A percentile compares a stretch with the other conserved stretches of the same genome.
Evolutionary conservation across 1,140 invertebrate genomes (phyloP).

Genomic region (Delia radicum): DNA sequence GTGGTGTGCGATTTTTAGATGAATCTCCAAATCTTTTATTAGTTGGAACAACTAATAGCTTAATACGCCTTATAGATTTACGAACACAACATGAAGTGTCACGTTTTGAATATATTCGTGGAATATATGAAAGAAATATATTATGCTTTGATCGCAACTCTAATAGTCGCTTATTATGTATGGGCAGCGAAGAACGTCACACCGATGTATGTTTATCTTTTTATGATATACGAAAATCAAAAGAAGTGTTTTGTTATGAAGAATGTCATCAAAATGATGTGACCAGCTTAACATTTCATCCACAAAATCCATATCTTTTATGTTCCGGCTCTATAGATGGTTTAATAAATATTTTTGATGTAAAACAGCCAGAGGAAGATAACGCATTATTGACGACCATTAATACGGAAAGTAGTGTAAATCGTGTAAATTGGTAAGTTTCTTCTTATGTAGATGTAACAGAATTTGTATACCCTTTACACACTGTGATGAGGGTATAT

Average conservation of each 20-base stretch:
- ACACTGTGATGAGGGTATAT: too few relatives aligned
- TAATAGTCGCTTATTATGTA: conserved; percentile 71
- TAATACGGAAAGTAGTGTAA: conserved; percentile 82
- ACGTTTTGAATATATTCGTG: conserved; percentile 48
- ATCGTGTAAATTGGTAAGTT: conserved; percentile 60
- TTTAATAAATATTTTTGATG: conserved; percentile 82
- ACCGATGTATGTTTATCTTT: conserved; percentile 77
- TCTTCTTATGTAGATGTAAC: background rate
- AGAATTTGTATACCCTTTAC: background rate
- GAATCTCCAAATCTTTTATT: conserved; percentile 36
- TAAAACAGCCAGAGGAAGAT: conserved; percentile 73
- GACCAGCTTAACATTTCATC: conserved; percentile 78
- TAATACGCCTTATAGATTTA: conserved; percentile 43
- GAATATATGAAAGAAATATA: conserved; percentile 61
- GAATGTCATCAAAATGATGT: conserved; percentile 84
- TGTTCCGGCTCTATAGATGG: conserved; percentile 81
- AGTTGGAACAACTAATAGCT: conserved; percentile 41
- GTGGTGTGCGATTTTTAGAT: conserved; percentile 44
- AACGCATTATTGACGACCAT: conserved; percentile 76
- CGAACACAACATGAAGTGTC: conserved; percentile 34
- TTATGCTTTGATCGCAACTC: conserved; percentile 75
- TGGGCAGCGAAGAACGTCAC: conserved; percentile 72
- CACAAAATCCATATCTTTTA: conserved; percentile 66
- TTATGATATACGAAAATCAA: conserved; percentile 73
- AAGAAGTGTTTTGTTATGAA: conserved; percentile 79